phyloP scores from a whole-genome alignment of 2,888 invertebrate genomes.

The Rugalucina vietnamica region DNA sequence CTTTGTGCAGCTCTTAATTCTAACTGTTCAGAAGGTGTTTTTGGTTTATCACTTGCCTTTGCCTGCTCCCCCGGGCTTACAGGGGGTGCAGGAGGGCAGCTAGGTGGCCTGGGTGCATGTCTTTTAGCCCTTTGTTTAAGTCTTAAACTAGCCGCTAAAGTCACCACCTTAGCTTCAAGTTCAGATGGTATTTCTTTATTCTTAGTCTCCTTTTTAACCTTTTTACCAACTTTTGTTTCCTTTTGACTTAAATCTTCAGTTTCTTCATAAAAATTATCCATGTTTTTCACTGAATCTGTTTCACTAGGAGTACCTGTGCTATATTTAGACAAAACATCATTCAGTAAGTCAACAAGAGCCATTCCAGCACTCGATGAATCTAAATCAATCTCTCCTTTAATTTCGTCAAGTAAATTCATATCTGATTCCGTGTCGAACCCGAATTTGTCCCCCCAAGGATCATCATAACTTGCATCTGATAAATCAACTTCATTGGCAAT shows the following conservation, averaged over 20 bases:
- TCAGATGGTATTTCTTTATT: slow-evolving; percentile 72
- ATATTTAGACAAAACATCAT: slow-evolving; percentile 74
- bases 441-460: slow-evolving; percentile 60
- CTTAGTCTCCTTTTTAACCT: slow-evolving; percentile 51
- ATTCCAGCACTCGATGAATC: slow-evolving; percentile 71
- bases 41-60: slow-evolving; percentile 33
- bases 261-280: slow-evolving; percentile 36
- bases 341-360: slow-evolving; percentile 73
- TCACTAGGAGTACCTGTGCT: slow-evolving; percentile 60
- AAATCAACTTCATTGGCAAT: slow-evolving; percentile 14
- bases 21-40: slow-evolving; percentile 51
- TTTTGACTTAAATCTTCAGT: slow-evolving; percentile 15
- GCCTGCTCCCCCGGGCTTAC: neutral
- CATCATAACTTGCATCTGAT: slow-evolving; percentile 55
- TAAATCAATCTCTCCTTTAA: slow-evolving; percentile 64
- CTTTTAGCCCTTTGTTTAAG: slow-evolving; percentile 71
- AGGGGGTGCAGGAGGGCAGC: slow-evolving; percentile 69
- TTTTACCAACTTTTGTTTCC: slow-evolving; percentile 28
- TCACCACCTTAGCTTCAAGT: slow-evolving; percentile 75
- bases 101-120: slow-evolving; percentile 75
- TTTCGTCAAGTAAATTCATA: slow-evolving; percentile 61
- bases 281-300: slow-evolving; percentile 58
- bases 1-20: slow-evolving; percentile 55
- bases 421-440: slow-evolving; percentile 57
- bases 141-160: slow-evolving; percentile 75